Base-by-base conservation (phyloP, 2,113 vertebrate genomes). In the Aptenodytes patagonicus region DNA sequence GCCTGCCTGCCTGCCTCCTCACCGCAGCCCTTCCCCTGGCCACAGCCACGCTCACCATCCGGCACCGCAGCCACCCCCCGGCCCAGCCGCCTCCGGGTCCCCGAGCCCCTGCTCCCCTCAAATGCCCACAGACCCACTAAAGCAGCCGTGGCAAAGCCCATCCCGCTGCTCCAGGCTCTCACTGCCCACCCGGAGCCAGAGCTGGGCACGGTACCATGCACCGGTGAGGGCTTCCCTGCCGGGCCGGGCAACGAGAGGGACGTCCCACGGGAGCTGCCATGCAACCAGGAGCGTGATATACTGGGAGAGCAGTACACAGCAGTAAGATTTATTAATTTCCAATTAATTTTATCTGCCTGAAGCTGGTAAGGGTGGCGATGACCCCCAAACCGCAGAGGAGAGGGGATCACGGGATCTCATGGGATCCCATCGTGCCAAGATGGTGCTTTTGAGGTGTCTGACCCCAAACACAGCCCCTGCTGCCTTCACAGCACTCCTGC, bases 31-130 rank as follows among this genome's bases (percentile, higher is more conserved):
- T 38, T 20, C n/a, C 13, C 46, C 28, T 6, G 69, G 28, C 51
- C 49, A 17, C 10, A 1, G n/a, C 69, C 15, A 2, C 4, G 2
- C 75, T 31, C 57, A 25, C n/a, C 46, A 1, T 4, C 28, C 2
- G 7, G 76, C 55, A 51, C 60, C 15, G 12, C 13, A 10, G 42
- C 72, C 42, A 1, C 55, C 55, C 17, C 17, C 11, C 4, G 7
- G 73, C 25, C 10, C 9, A 49, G 17, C 25, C 8, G 8, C 73
- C 57, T 24, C 38, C 7, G 3, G 26, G 17, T 32, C 40, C 17
- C 54, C 5, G 3, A 71, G 28, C 32, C 28, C 34, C 55, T 14
- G n/a, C 51, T 64, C 47, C 40, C 58, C 32, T 5, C 29, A 9
- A 11, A 15, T 11, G 9, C 70, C 38, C n/a, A 6, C 71, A 16